Conservation (phyloP, 2,797 vertebrate genomes). For the Morelia viridis region DNA sequence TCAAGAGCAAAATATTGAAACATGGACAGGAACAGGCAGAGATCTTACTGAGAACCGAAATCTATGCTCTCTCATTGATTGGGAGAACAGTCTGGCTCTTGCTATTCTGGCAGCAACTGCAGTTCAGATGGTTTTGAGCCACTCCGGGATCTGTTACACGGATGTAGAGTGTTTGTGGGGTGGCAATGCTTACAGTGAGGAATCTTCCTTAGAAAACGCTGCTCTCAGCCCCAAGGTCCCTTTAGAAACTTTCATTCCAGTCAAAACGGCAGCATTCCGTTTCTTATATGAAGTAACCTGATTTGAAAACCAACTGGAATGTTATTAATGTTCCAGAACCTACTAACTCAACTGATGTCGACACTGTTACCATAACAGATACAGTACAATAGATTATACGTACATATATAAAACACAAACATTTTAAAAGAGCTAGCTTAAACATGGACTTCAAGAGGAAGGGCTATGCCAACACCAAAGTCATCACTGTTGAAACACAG, state of each 20-base stretch:
- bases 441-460: not conserved
- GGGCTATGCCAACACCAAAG: not conserved
- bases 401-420: not conserved
- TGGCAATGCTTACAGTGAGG: not conserved
- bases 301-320: not conserved
- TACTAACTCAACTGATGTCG: no score
- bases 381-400: not conserved
- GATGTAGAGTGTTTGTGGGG: not conserved
- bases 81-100: not conserved
- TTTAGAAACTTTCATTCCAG: not conserved
- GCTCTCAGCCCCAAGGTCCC: not conserved
- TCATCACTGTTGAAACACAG: not conserved
- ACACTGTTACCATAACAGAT: not conserved
- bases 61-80: not conserved
- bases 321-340: not conserved
- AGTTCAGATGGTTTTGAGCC: not conserved
- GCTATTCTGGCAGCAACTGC: not conserved
- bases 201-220: not conserved
- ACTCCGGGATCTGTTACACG: not conserved
- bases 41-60: not conserved
- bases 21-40: not conserved
- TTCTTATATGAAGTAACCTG: not conserved
- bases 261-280: not conserved
- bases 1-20: not conserved
- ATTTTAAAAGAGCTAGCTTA: not conserved